phyloP scores from a whole-genome alignment of 2,888 invertebrate species.

The Leptogaster cylindrica region DNA sequence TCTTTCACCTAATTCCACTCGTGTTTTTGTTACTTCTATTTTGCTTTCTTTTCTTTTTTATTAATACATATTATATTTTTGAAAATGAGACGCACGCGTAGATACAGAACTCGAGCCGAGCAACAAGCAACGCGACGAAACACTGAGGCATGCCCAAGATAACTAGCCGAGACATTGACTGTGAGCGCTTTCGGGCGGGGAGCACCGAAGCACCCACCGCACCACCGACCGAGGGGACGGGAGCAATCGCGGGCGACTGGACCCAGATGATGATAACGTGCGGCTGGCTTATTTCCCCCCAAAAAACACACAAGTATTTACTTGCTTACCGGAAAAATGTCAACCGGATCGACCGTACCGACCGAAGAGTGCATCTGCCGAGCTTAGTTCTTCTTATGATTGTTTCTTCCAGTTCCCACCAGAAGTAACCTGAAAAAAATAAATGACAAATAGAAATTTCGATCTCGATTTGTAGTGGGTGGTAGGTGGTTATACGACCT shows the following conservation, averaged over 20 bases:
- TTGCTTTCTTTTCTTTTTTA: too few relatives aligned
- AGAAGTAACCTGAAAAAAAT: too few relatives aligned
- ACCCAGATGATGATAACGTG: slow-evolving; percentile 14
- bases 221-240: too few relatives aligned
- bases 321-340: slow-evolving; percentile 14
- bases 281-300: slow-evolving; percentile 4
- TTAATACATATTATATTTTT: slow-evolving; percentile 8
- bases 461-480: too few relatives aligned
- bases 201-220: not conserved
- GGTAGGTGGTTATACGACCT: too few relatives aligned
- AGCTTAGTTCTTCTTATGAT: too few relatives aligned
- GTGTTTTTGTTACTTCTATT: too few relatives aligned
- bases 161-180: slow-evolving; percentile 9
- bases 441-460: too few relatives aligned
- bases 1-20: too few relatives aligned
- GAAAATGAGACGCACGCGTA: slow-evolving; percentile 9
- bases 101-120: not conserved
- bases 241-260: not conserved
- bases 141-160: slow-evolving; percentile 26
- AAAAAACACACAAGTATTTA: slow-evolving; percentile 4
- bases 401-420: too few relatives aligned
- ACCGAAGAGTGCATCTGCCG: too few relatives aligned
- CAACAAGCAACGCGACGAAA: slow-evolving; percentile 17
- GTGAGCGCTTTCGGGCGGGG: not conserved
- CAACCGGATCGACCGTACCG: too few relatives aligned